Conservation (phyloP, 2,888 invertebrate genomes). For the Brachyptera risi region DNA sequence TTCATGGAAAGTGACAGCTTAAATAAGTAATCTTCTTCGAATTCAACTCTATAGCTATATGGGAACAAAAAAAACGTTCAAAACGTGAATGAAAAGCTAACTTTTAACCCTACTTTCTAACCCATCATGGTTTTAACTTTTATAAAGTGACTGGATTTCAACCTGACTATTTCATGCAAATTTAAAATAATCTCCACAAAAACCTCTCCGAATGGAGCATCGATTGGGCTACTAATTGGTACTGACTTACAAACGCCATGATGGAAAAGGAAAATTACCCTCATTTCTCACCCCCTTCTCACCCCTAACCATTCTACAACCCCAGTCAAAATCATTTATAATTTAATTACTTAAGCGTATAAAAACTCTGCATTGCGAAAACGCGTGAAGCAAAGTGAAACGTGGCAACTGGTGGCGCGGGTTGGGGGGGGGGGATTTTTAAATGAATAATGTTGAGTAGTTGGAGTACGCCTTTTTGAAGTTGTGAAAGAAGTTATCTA, state of each 20-base stretch:
- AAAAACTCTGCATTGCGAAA: constrained; percentile 2
- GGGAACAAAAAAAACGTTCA: not conserved
- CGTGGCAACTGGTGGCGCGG: not conserved
- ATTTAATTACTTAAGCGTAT: constrained; percentile 19
- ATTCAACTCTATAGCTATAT: not conserved
- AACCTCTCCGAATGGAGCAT: constrained; percentile 21
- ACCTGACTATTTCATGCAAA: constrained; percentile 19
- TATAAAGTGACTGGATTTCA: constrained; percentile 17
- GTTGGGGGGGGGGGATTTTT: not conserved
- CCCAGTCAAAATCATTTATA: constrained; percentile 21
- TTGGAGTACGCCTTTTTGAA: no score
- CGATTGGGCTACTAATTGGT: constrained; percentile 28
- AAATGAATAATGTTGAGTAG: not conserved
- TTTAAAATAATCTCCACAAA: constrained; percentile 21
- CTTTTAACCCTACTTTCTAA: not conserved
- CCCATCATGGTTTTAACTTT: not conserved
- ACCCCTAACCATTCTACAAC: constrained; percentile 19
- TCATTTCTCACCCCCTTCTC: constrained; percentile 23
- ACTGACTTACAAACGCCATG: constrained; percentile 25
- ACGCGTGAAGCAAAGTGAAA: constrained; percentile 13
- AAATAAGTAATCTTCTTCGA: constrained; percentile 11
- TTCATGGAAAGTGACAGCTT: constrained; percentile 1
- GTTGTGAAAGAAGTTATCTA: not conserved
- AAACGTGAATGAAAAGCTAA: not conserved
- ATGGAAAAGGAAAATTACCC: constrained; percentile 27